These are phyloP conservation scores for Cerceris ruficornis DNA, from an alignment of 2,888 invertebrate species.

Conservation along the genomic window DNA sequence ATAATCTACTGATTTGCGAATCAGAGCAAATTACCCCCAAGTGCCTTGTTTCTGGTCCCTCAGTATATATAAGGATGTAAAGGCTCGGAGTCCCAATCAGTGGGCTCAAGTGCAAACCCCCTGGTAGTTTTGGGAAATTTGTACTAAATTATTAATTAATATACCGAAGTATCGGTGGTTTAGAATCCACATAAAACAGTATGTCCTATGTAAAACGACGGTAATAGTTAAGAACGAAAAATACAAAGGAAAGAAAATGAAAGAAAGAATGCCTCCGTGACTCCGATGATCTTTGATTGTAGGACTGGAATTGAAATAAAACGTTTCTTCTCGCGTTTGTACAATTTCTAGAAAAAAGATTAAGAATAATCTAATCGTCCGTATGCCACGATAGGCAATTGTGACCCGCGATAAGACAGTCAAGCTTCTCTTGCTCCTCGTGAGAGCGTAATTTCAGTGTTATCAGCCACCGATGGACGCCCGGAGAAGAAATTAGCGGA, in stretches of 20 bases:
- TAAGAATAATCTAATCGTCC: conserved; percentile 19
- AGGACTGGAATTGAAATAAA: conserved; percentile 15
- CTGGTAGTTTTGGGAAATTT: too few relatives aligned
- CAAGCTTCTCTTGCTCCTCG: neutral
- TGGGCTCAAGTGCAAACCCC: too few relatives aligned
- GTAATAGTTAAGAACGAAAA: too few relatives aligned
- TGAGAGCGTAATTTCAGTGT: neutral
- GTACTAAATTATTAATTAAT: too few relatives aligned
- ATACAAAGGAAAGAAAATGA: neutral
- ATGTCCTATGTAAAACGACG: too few relatives aligned
- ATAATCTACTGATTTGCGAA: too few relatives aligned
- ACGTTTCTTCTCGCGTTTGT: neutral
- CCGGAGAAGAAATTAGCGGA: neutral
- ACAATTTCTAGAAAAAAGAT: neutral
- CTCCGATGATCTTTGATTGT: neutral
- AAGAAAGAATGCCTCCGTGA: neutral
- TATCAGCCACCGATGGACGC: neutral
- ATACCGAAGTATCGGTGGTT: too few relatives aligned
- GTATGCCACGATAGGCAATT: neutral
- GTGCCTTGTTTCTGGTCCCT: too few relatives aligned
- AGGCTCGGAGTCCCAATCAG: too few relatives aligned
- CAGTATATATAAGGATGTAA: too few relatives aligned
- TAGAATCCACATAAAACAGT: too few relatives aligned
- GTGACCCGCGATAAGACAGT: neutral
- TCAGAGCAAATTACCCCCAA: too few relatives aligned